phyloP scores from a whole-genome alignment of 2,797 vertebrate species.

The Tokudaia muenninki region DNA sequence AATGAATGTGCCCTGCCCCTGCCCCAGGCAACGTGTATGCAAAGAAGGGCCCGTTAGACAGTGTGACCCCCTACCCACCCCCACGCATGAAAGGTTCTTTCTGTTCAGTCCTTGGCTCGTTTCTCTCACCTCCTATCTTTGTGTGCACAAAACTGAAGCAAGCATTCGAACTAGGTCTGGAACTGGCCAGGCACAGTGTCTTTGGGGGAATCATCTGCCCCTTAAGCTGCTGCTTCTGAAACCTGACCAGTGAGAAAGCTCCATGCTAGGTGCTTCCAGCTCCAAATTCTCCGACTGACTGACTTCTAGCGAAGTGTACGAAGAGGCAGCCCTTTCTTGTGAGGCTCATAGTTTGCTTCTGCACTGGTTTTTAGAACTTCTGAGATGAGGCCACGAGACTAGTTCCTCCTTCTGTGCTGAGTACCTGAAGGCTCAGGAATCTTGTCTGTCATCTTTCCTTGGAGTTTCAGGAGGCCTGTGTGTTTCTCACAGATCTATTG shows the following conservation, averaged over 20 bases:
- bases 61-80: not conserved
- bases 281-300: not conserved
- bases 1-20: not conserved
- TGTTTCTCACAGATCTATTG: not conserved
- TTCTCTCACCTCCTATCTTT: not conserved
- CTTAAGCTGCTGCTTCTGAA: not conserved
- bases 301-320: not conserved
- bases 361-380: not conserved
- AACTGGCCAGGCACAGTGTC: not conserved
- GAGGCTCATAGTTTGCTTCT: not conserved
- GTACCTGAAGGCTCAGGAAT: not conserved
- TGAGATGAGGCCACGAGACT: not conserved
- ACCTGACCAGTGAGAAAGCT: not conserved
- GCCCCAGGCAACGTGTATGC: not conserved
- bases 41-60: not conserved
- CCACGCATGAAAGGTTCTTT: accelerated
- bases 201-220: not conserved
- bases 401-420: not conserved
- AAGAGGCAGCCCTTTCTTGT: not conserved
- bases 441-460: not conserved
- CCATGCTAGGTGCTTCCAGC: not conserved
- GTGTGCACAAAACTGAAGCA: slow-evolving; percentile 1
- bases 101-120: not conserved
- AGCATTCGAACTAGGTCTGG: not conserved
- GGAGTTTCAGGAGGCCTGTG: not conserved